phyloP scores from a whole-genome alignment of 2,888 invertebrate genomes.

The Panzeria rudis region DNA sequence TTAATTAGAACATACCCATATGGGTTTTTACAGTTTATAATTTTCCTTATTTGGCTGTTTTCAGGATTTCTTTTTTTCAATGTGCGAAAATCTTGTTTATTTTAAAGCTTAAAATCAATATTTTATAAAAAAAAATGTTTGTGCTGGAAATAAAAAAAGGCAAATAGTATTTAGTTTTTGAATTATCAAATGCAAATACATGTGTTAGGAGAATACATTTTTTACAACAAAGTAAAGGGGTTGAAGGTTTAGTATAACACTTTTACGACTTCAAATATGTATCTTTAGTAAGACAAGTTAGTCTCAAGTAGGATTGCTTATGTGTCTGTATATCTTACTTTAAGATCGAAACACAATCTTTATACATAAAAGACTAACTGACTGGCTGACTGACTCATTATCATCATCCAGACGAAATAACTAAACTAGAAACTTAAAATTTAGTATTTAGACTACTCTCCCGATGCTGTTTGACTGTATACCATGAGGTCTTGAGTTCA shows the following conservation, averaged over 20 bases:
- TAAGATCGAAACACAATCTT: too few relatives aligned
- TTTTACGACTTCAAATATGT: background rate
- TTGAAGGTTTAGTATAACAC: background rate
- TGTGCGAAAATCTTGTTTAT: constrained; percentile 76
- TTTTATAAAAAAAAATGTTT: constrained; percentile 5
- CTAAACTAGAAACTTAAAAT: too few relatives aligned
- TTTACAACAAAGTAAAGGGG: background rate
- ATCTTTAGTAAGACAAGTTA: too few relatives aligned
- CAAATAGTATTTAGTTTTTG: constrained; percentile 57
- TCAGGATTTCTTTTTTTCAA: constrained; percentile 6
- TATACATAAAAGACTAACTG: too few relatives aligned
- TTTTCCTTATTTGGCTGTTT: constrained; percentile 11
- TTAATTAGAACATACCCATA: constrained; percentile 67
- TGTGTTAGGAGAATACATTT: background rate
- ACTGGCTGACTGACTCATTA: too few relatives aligned
- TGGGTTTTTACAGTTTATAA: constrained; percentile 68
- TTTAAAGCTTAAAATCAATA: constrained; percentile 73
- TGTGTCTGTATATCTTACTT: too few relatives aligned
- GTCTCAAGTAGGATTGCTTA: too few relatives aligned
- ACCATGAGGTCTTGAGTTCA: too few relatives aligned
- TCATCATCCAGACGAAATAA: too few relatives aligned
- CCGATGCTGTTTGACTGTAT: too few relatives aligned
- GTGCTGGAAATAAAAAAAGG: constrained; percentile 1
- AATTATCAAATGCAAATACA: constrained; percentile 45
- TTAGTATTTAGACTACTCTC: too few relatives aligned